A percentile compares a stretch with the other conserved stretches of the same genome.
These are phyloP conservation scores for Meteorus colon DNA, from an alignment of 2,888 invertebrate genomes.

Conservation along the genomic window DNA sequence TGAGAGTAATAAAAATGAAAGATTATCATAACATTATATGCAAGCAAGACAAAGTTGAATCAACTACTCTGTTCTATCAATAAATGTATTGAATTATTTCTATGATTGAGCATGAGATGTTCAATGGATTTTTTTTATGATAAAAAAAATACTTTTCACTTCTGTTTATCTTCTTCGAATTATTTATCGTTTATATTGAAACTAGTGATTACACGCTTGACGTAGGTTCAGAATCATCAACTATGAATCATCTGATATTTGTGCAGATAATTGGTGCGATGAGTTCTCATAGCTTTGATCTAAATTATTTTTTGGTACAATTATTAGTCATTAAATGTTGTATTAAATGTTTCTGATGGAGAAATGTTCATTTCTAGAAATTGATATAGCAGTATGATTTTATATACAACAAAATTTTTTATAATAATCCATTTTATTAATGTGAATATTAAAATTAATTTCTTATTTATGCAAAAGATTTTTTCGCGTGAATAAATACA, in stretches of 20 bases:
- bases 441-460: too few relatives aligned
- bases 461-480: too few relatives aligned
- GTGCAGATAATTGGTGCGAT: not conserved
- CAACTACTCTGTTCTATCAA: too few relatives aligned
- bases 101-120: not conserved
- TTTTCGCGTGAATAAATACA: too few relatives aligned
- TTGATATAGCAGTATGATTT: too few relatives aligned
- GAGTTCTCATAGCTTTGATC: not conserved
- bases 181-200: constrained; percentile 53
- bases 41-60: not conserved
- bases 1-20: too few relatives aligned
- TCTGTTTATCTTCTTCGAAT: constrained; percentile 32
- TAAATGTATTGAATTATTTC: not conserved
- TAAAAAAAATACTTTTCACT: constrained; percentile 37
- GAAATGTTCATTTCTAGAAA: too few relatives aligned
- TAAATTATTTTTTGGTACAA: too few relatives aligned
- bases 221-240: constrained; percentile 49
- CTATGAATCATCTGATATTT: constrained; percentile 9
- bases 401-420: too few relatives aligned
- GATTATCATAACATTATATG: not conserved
- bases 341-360: too few relatives aligned
- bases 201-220: constrained; percentile 57
- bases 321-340: too few relatives aligned
- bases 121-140: not conserved
- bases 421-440: too few relatives aligned